These are phyloP conservation scores for Rhagoletis pomonella DNA, from an alignment of 1,140 invertebrate genomes.

Conservation along the genomic window DNA sequence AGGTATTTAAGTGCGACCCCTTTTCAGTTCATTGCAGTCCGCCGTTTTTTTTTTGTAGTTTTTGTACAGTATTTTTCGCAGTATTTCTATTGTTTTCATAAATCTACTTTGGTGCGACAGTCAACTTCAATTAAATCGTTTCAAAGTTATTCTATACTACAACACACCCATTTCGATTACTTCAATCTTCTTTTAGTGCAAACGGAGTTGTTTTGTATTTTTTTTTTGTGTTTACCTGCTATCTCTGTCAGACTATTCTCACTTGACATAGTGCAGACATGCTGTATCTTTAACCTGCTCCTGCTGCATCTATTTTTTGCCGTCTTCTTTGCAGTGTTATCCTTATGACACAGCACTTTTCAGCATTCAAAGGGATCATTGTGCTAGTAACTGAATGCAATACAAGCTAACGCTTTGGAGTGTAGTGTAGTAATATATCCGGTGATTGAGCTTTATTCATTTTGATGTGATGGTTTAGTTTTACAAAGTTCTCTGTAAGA, in stretches of 20 bases:
- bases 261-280: neutral
- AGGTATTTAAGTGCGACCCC: no score
- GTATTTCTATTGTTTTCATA: neutral
- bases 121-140: slow-evolving; percentile 5
- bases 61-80: neutral
- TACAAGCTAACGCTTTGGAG: no score
- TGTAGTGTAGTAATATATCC: no score
- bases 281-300: neutral
- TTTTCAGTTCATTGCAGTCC: no score
- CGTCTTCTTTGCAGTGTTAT: no score
- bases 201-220: neutral
- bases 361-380: no score
- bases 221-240: neutral
- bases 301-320: neutral
- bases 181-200: neutral
- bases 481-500: no score
- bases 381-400: no score
- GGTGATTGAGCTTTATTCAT: no score
- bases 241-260: neutral
- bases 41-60: neutral
- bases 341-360: no score
- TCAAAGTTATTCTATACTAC: neutral
- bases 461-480: no score
- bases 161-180: neutral
- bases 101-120: neutral